These are phyloP conservation scores for Leptodactylus fallax DNA, from an alignment of 2,797 vertebrate genomes.

Conservation along the genomic window DNA sequence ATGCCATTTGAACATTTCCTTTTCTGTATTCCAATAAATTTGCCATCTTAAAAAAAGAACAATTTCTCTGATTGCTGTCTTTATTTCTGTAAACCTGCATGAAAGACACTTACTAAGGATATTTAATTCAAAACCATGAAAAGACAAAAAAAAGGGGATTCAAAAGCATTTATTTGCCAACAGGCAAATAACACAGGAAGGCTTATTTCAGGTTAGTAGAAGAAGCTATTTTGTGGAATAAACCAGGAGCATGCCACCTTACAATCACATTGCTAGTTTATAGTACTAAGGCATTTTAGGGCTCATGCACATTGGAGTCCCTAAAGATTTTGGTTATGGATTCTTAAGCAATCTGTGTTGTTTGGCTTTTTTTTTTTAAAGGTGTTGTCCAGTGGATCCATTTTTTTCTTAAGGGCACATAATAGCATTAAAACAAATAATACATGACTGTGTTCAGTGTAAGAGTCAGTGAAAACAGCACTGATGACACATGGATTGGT, in stretches of 20 bases:
- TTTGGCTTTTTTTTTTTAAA: no score
- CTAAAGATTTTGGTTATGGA: neutral
- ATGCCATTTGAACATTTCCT: slow-evolving; percentile 48
- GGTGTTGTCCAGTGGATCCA: no score
- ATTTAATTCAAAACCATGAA: slow-evolving; percentile 4
- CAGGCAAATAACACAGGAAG: neutral
- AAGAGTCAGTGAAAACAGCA: no score
- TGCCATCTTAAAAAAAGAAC: slow-evolving; percentile 39
- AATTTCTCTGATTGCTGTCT: slow-evolving; percentile 36
- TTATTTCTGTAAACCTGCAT: slow-evolving; percentile 35
- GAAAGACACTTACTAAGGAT: neutral
- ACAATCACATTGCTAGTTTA: neutral
- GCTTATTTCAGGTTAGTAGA: no score
- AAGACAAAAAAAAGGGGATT: neutral
- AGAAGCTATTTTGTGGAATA: no score
- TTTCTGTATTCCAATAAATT: slow-evolving; percentile 49
- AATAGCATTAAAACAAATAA: no score
- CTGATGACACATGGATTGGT: no score
- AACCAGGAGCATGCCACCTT: neutral
- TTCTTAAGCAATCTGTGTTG: no score
- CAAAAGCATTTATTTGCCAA: neutral
- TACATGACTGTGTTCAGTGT: no score
- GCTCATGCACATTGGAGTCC: neutral
- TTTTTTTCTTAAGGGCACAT: no score
- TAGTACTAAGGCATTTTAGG: neutral